phyloP scores from a whole-genome alignment of 2,888 invertebrate species.

The Palloptera scutellata region DNA sequence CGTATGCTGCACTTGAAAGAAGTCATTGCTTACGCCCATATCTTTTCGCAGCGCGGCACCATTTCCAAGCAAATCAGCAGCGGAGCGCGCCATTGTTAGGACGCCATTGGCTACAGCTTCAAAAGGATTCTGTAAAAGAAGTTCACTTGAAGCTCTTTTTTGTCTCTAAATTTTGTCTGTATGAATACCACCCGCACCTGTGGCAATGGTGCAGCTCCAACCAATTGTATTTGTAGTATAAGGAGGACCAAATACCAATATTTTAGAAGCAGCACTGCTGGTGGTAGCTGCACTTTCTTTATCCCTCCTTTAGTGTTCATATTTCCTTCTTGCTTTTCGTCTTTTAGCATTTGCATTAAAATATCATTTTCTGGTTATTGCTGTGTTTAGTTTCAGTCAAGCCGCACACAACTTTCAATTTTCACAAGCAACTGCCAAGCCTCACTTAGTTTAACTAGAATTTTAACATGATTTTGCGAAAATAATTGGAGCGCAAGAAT shows the following conservation, averaged over 20 bases:
- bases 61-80: slow-evolving; percentile 41
- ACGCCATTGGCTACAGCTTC: slow-evolving; percentile 41
- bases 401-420: no score
- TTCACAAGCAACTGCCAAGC: no score
- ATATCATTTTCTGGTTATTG: no score
- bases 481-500: no score
- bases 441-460: no score
- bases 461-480: no score
- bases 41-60: slow-evolving; percentile 38
- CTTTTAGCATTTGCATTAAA: no score
- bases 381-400: no score
- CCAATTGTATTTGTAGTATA: not conserved
- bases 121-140: slow-evolving; percentile 35
- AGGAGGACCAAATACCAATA: not conserved
- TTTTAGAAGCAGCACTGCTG: no score
- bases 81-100: slow-evolving; percentile 41
- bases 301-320: no score
- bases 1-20: slow-evolving; percentile 39
- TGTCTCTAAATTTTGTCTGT: not conserved
- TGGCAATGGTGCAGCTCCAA: slow-evolving; percentile 16
- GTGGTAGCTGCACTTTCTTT: no score
- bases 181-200: slow-evolving; percentile 18
- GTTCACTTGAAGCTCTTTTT: not conserved
- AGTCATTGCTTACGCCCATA: slow-evolving; percentile 40
- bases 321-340: no score